phyloP scores from a whole-genome alignment of 2,888 invertebrate species.

The Ennomos fuscantarius region DNA sequence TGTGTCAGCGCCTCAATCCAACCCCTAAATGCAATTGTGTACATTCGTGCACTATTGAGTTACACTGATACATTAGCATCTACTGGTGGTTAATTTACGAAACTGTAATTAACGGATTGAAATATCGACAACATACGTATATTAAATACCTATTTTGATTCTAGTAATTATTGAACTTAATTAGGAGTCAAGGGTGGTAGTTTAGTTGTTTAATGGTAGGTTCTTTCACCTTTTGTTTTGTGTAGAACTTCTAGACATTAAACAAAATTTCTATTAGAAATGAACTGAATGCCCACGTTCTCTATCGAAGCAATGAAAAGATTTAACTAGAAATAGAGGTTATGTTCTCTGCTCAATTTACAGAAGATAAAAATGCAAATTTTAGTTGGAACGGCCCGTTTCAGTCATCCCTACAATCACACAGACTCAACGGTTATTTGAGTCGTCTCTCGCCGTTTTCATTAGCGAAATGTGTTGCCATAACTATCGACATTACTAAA shows the following conservation, averaged over 20 bases:
- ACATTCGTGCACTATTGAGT: slow-evolving; percentile 81
- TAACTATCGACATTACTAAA: slow-evolving; percentile 62
- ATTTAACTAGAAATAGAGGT: too few species aligned
- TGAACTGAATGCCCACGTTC: too few species aligned
- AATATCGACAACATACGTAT: too few species aligned
- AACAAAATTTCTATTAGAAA: too few species aligned
- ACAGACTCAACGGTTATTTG: slow-evolving; percentile 35
- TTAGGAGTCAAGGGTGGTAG: too few species aligned
- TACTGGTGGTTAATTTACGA: slow-evolving; percentile 36
- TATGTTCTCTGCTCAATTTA: too few species aligned
- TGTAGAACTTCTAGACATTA: too few species aligned
- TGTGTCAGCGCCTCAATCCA: slow-evolving; percentile 67
- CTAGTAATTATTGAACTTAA: too few species aligned
- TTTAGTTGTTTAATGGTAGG: too few species aligned
- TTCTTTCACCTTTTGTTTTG: too few species aligned
- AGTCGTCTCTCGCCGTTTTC: slow-evolving; percentile 35
- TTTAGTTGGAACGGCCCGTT: slow-evolving; percentile 4
- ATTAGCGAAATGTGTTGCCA: slow-evolving; percentile 46
- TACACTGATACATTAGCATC: slow-evolving; percentile 77
- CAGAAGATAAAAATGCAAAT: slow-evolving; percentile 5
- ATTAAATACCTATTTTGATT: too few species aligned
- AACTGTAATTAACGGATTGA: slow-evolving; percentile 18
- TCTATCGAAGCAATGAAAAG: too few species aligned
- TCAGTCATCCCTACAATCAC: slow-evolving; percentile 9
- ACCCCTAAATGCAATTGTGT: slow-evolving; percentile 82